These are phyloP conservation scores for Phataginus tricuspis DNA, from an alignment of 2,797 vertebrate genomes.

Conservation along the genomic window DNA sequence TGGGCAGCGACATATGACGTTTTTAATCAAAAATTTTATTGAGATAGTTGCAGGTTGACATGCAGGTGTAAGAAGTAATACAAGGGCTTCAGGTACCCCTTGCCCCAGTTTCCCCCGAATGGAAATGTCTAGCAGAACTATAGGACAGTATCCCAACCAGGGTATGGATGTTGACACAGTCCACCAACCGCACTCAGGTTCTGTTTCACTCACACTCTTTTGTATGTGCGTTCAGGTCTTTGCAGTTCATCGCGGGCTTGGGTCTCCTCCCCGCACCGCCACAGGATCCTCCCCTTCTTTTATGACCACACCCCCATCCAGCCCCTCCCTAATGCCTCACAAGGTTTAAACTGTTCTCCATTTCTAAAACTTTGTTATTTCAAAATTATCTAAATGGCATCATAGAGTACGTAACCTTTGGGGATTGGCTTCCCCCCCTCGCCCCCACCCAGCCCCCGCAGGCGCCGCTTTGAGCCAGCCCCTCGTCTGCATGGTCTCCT, in stretches of 20 bases:
- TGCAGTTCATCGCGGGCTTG: fast-evolving
- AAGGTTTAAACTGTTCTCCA: background rate
- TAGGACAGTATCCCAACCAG: fast-evolving
- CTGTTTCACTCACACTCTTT: fast-evolving
- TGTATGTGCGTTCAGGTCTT: fast-evolving
- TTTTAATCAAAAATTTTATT: background rate
- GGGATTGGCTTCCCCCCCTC: background rate
- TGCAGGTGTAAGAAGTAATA: background rate
- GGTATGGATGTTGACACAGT: fast-evolving
- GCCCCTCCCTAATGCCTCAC: fast-evolving
- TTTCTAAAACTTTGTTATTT: background rate
- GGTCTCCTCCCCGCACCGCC: no score
- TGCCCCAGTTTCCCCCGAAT: fast-evolving
- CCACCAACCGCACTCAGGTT: fast-evolving
- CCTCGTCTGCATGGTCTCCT: fast-evolving
- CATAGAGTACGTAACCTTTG: background rate
- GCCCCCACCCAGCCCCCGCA: no score
- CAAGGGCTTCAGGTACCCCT: no score
- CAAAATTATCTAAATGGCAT: background rate
- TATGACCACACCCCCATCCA: background rate
- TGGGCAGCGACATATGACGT: background rate
- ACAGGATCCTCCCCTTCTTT: no score
- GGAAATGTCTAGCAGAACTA: background rate
- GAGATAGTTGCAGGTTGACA: background rate
- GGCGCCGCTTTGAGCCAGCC: background rate